phyloP scores from a whole-genome alignment of 2,797 vertebrate genomes.

The Onychomys torridus region DNA sequence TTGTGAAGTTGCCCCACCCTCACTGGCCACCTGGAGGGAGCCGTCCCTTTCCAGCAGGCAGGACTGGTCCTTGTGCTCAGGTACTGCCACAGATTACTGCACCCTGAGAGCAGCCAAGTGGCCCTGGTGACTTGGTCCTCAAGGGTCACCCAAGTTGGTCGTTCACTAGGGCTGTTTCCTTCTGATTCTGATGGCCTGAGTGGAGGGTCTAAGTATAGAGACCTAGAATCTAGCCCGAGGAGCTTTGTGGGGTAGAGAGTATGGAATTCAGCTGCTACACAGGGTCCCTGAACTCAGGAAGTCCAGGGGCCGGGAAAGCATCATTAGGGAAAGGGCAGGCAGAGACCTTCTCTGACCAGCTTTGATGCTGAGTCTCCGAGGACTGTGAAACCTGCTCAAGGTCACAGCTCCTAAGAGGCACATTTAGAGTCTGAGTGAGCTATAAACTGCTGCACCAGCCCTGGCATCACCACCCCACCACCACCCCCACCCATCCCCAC shows the following conservation, averaged over 20 bases:
- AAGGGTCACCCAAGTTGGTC: rapidly evolving
- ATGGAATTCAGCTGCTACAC: background rate
- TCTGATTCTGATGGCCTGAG: too few relatives aligned
- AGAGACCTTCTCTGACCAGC: rapidly evolving
- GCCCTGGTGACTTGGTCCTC: background rate
- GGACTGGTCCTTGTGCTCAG: rapidly evolving
- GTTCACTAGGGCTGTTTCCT: background rate
- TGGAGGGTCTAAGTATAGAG: background rate
- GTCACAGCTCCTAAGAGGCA: background rate
- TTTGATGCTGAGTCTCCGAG: background rate
- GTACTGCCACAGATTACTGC: background rate
- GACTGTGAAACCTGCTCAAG: background rate
- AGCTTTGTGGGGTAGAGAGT: too few relatives aligned
- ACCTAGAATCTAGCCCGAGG: background rate
- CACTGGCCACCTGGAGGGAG: constrained; percentile 72
- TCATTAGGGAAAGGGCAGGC: background rate
- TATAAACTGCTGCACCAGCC: background rate
- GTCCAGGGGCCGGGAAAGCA: background rate
- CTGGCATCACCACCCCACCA: too few relatives aligned
- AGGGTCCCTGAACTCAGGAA: background rate
- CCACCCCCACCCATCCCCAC: too few relatives aligned
- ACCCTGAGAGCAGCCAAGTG: background rate
- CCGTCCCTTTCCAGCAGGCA: background rate
- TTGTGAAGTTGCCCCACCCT: constrained; percentile 56
- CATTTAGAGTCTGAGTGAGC: background rate